Base-by-base conservation (phyloP, 2,888 invertebrate genomes). In the Tethea ocularis region DNA sequence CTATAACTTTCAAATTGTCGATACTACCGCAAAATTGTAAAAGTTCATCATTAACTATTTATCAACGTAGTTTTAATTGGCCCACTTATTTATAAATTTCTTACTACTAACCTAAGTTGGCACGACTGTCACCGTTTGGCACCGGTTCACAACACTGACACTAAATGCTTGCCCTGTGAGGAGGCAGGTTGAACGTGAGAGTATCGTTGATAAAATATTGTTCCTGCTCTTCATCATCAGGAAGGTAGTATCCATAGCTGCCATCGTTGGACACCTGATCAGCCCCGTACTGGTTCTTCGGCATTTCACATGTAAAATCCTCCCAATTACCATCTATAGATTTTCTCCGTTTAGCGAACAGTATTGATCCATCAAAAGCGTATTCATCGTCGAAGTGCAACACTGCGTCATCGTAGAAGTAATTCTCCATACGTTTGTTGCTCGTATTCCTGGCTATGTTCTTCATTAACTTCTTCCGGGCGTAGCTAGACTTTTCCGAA, bases 141-240 rank as follows among this genome's bases (percentile, higher is more conserved):
- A 38, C 38, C 67, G 64, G 52, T 58, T 69, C 68, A 72, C 72
- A 68, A 70, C 70, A 75, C 66, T 65, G 67, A 66, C 63, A 61
- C 85, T 93, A 93, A 60, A 93, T 90, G 77, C 94, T 93, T 17
- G 93, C 93, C 41, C 93, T 73, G 61, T 93, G 92, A 20, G 93
- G 83, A 0, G 93, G 93, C 66, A 89, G 69, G 52, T 86, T 90
- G 69, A 93, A 88, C 7, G 93, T 93, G 22, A 93, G 77, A 0
- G 93, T 93, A 62, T 93, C 93, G 46, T 93, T 92, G 8, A 92
- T 80, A 61, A 90, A 93, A 61, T 87, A 88, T 68, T 86, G 85
- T 10, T 87, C 84, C 20, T 89, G 85, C 0, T 91, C 87, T 0
- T 88, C 85, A 0, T 92, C 90, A 51, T 92, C 91, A 0, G 89